These are phyloP conservation scores for Danaus melanippus DNA, from an alignment of 1,140 invertebrate species.

Conservation along the genomic window DNA sequence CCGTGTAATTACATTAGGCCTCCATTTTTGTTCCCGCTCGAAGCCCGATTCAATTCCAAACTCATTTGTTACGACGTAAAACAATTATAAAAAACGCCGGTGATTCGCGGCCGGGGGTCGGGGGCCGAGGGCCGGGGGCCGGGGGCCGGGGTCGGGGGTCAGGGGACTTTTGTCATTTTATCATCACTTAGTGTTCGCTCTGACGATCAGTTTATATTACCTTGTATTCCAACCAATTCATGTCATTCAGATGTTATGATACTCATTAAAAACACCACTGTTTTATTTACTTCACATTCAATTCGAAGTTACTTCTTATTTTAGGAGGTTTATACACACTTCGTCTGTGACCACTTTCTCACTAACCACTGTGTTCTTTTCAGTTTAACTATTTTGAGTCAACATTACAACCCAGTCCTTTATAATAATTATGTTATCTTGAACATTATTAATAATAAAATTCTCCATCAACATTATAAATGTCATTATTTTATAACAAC, in stretches of 20 bases:
- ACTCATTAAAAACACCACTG: no score
- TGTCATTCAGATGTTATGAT: neutral
- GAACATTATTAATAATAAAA: no score
- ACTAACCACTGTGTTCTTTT: no score
- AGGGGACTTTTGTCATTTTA: constrained; percentile 28
- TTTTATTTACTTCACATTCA: no score
- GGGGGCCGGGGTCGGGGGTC: neutral
- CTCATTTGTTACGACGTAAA: constrained; percentile 70
- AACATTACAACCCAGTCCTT: no score
- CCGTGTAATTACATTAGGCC: constrained; percentile 63
- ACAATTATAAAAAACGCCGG: constrained; percentile 71
- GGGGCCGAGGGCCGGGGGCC: neutral
- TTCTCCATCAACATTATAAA: no score
- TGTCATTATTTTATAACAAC: no score
- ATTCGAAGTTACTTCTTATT: no score
- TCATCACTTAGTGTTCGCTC: constrained; percentile 31
- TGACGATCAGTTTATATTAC: neutral
- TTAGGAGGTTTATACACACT: no score
- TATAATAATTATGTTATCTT: no score
- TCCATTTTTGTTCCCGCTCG: constrained; percentile 68
- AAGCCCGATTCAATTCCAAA: constrained; percentile 69
- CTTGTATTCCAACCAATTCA: neutral
- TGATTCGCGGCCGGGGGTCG: constrained; percentile 61
- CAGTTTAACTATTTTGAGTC: no score
- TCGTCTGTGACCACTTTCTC: no score